Conservation (phyloP, 2,797 vertebrate species). For the Sebastes vulpes region DNA sequence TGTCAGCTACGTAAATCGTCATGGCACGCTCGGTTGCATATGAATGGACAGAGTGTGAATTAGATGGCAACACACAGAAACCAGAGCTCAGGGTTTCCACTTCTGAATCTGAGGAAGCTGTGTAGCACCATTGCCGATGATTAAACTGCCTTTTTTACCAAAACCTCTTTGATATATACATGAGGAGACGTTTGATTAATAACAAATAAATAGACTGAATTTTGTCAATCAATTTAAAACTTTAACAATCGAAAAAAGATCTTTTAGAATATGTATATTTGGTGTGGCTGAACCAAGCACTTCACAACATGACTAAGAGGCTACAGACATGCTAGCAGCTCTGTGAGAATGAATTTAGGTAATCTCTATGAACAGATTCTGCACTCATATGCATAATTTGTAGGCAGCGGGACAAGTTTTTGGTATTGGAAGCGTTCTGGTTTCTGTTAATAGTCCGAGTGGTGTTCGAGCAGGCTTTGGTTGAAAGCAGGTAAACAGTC, state of each 20-base stretch:
- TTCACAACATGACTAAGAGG: not conserved
- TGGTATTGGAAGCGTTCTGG: rapidly evolving
- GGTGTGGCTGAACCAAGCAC: not conserved
- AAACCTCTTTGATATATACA: not conserved
- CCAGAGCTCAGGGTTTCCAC: not conserved
- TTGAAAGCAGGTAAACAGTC: not conserved
- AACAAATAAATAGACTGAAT: not conserved
- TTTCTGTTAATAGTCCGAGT: too few relatives aligned
- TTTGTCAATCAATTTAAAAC: not conserved
- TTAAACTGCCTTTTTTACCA: not conserved
- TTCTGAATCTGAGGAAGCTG: not conserved
- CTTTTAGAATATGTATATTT: not conserved
- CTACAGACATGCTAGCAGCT: not conserved
- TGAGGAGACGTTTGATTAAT: not conserved
- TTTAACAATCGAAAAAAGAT: not conserved
- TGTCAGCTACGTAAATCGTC: conserved; percentile 66
- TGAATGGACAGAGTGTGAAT: conserved; percentile 45
- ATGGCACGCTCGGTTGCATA: conserved; percentile 39
- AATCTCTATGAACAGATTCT: too few relatives aligned
- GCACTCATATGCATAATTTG: not conserved
- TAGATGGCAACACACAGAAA: conserved; percentile 12
- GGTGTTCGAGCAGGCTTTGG: not conserved
- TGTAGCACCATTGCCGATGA: not conserved
- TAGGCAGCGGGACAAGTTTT: not conserved
- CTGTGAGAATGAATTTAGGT: not conserved